These are phyloP conservation scores for Eolophus roseicapilla DNA, from an alignment of 2,113 vertebrate genomes.

Conservation along the genomic window DNA sequence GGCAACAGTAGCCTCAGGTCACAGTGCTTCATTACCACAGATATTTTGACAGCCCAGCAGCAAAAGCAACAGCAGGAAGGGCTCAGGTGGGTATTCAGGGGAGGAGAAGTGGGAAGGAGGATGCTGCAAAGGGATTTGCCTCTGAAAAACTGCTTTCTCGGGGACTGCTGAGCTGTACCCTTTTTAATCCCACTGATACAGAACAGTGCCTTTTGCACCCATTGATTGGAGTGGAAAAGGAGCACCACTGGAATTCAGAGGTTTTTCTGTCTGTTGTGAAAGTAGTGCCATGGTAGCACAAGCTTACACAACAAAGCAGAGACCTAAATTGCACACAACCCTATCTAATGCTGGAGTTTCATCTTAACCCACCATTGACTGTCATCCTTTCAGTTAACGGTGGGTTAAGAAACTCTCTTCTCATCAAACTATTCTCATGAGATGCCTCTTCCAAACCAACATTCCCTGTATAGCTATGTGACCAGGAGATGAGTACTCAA, in stretches of 20 bases:
- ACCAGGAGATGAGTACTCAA: neutral
- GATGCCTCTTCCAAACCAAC: neutral
- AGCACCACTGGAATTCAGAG: neutral
- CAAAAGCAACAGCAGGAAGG: conserved; percentile 5
- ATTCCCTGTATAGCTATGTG: neutral
- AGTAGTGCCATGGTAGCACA: neutral
- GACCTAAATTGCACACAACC: neutral
- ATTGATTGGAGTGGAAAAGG: neutral
- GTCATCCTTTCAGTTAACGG: neutral
- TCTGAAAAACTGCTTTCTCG: neutral
- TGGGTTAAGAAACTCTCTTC: neutral
- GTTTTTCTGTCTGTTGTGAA: neutral
- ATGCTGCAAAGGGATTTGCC: neutral
- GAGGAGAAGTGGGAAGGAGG: neutral
- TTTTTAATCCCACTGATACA: neutral
- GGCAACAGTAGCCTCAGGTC: conserved; percentile 57
- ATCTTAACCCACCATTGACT: neutral
- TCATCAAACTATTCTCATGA: neutral
- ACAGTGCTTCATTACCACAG: conserved; percentile 69
- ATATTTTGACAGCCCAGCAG: conserved; percentile 57
- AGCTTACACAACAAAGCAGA: neutral
- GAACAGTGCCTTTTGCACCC: neutral
- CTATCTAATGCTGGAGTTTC: neutral
- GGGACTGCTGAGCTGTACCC: neutral
- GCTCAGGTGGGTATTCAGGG: neutral